A percentile compares a stretch with the other conserved stretches of the same genome.
phyloP scores from a whole-genome alignment of 2,888 invertebrate species.

The Acanthacorydalis orientalis region DNA sequence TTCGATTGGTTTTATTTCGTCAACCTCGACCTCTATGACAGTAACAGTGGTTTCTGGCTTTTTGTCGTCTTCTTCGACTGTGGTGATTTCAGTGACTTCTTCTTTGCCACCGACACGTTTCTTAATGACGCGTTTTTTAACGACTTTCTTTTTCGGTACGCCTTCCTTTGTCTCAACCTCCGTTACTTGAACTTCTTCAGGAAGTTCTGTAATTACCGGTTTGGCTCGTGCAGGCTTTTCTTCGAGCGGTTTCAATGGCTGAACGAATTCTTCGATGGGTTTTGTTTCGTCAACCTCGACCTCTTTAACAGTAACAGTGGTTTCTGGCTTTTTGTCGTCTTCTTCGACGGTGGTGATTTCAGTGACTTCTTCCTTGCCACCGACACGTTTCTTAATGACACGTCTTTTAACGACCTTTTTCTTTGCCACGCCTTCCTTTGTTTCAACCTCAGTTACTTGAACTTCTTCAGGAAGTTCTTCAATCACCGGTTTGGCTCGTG shows the following conservation, averaged over 20 bases:
- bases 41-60: constrained; percentile 9
- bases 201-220: constrained; percentile 19
- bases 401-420: constrained; percentile 15
- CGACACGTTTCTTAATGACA: constrained; percentile 15
- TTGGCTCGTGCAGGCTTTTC: constrained; percentile 12
- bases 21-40: constrained; percentile 16
- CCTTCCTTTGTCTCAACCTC: constrained; percentile 19
- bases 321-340: constrained; percentile 26
- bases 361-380: constrained; percentile 21
- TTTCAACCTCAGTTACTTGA: constrained; percentile 12
- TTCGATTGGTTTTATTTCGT: constrained; percentile 9
- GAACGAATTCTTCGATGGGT: constrained; percentile 17
- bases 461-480: constrained; percentile 18
- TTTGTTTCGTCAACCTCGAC: constrained; percentile 21
- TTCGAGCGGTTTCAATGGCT: constrained; percentile 8
- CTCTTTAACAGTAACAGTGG: constrained; percentile 20
- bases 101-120: constrained; percentile 16
- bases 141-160: constrained; percentile 15
- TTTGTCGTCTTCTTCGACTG: constrained; percentile 13
- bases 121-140: constrained; percentile 17
- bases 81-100: constrained; percentile 12
- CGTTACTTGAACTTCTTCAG: constrained; percentile 24
- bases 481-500: constrained; percentile 16
- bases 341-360: constrained; percentile 30
- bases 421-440: constrained; percentile 17